Evolutionary conservation across 2,113 vertebrate species (phyloP).

Genomic region (Phasianus colchicus): DNA sequence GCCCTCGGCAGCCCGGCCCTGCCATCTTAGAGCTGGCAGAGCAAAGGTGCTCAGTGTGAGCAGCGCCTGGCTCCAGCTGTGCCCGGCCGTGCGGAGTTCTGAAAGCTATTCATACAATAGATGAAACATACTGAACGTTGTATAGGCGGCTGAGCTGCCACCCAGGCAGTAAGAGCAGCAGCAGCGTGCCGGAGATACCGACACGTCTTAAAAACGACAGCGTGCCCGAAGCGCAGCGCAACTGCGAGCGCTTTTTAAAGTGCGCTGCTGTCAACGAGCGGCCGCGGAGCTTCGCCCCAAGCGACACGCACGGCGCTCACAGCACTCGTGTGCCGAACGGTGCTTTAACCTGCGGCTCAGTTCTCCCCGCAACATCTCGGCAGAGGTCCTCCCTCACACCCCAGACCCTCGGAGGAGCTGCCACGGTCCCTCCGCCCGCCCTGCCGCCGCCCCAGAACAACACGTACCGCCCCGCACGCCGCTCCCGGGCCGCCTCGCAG

Average conservation of each 20-base stretch:
- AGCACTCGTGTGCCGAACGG: not conserved
- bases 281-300: not conserved
- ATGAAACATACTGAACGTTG: accelerated
- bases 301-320: not conserved
- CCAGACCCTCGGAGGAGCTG: not conserved
- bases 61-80: accelerated
- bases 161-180: not conserved
- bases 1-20: not conserved
- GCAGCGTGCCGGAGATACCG: not conserved
- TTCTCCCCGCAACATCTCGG: not conserved
- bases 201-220: not conserved
- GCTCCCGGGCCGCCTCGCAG: not conserved
- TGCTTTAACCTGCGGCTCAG: not conserved
- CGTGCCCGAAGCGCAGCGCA: not conserved
- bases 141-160: not conserved
- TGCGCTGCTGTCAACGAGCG: accelerated
- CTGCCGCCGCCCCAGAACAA: not conserved
- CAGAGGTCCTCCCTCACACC: not conserved
- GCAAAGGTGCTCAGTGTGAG: not conserved
- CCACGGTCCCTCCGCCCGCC: not conserved
- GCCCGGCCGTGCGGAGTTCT: not conserved
- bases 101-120: not conserved
- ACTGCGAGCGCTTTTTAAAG: accelerated
- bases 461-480: not conserved
- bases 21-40: not conserved